phyloP scores from a whole-genome alignment of 2,888 invertebrate genomes.

The Carterocephalus palaemon region DNA sequence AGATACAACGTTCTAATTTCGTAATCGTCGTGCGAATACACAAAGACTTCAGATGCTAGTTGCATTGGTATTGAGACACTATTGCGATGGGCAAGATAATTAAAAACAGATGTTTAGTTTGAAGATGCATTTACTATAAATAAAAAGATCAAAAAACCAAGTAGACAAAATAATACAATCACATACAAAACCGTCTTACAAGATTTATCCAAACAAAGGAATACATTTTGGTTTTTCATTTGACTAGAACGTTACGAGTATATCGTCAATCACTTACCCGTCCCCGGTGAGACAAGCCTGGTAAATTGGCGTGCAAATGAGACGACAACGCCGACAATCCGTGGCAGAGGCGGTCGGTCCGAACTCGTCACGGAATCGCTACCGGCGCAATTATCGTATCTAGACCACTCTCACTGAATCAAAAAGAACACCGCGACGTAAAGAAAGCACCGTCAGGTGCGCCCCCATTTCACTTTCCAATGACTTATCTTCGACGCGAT shows the following conservation, averaged over 20 bases:
- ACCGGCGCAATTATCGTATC: conserved; percentile 74
- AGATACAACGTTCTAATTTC: too few relatives aligned
- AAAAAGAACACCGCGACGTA: conserved; percentile 72
- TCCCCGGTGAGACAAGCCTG: conserved; percentile 12
- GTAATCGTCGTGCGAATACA: too few relatives aligned
- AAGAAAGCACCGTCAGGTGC: conserved; percentile 77
- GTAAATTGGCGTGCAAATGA: conserved; percentile 23
- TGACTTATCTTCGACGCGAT: conserved; percentile 54
- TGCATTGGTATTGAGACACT: too few relatives aligned
- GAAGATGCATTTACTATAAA: too few relatives aligned
- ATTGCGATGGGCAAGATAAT: too few relatives aligned
- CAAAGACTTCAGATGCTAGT: too few relatives aligned
- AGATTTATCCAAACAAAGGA: too few relatives aligned
- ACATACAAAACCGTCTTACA: background rate
- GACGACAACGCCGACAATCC: conserved; percentile 32
- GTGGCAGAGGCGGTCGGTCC: conserved; percentile 41
- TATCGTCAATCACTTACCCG: conserved; percentile 4
- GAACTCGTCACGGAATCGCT: conserved; percentile 62
- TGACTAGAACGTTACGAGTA: conserved; percentile 2
- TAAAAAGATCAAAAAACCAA: too few relatives aligned
- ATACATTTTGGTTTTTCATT: conserved; percentile 1
- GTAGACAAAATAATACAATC: conserved; percentile 2
- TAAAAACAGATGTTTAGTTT: too few relatives aligned
- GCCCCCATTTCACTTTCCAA: conserved; percentile 77
- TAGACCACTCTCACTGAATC: conserved; percentile 77